Evolutionary conservation across 2,797 vertebrate genomes (phyloP), one percentile per base, ranked within the genome.

Genomic region (Danio albolineatus): DNA sequence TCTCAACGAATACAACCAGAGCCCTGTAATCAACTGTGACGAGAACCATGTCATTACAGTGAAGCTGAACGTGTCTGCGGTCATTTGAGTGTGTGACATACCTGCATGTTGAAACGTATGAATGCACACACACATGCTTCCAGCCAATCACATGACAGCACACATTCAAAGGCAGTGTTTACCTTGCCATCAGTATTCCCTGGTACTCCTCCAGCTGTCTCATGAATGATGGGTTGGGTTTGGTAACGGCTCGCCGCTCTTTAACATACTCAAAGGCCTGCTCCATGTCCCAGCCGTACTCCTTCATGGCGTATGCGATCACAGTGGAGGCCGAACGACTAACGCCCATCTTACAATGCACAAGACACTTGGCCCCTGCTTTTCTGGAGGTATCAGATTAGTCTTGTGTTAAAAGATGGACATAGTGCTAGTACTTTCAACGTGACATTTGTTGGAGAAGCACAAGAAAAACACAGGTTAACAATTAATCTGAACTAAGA

Each of bases 331-430:
- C 98, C 0, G 98, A 99, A 80, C 97, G 96, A 74, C 98, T 99
- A 87, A 99, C 96, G 0, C 98, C 98, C 98, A 98, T 99, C 90
- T 99, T 99, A 89, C 98, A 99, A 92, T 99, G 98, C 83, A 99
- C 98, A 84, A 99, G 94, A 89, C 97, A 99, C 92, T 98, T 99
- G 0, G 95, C 95, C 36, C 98, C 98, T 0, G 96, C 95, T 91
- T 98, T 98, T 91, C 97, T 99, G 78, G 16, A 17, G 28, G 60
- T 28, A 81, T 48, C 46, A 54, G 41, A 69, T 64, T 16, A 39
- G 28, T 49, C 9, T 49, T 72, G 59, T 70, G 56, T 77, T 77
- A 59, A 19, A 70, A 59, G 41, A 39, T 49, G 39, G 12, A 28
- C 14, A n/a, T 1, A 56, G 19, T 57, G 19, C 7, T 28, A 56